Percentiles rank a stretch among this genome's conserved stretches.
These are phyloP conservation scores for Cryptocephalus moraei DNA, from an alignment of 2,888 invertebrate genomes.

Conservation along the genomic window DNA sequence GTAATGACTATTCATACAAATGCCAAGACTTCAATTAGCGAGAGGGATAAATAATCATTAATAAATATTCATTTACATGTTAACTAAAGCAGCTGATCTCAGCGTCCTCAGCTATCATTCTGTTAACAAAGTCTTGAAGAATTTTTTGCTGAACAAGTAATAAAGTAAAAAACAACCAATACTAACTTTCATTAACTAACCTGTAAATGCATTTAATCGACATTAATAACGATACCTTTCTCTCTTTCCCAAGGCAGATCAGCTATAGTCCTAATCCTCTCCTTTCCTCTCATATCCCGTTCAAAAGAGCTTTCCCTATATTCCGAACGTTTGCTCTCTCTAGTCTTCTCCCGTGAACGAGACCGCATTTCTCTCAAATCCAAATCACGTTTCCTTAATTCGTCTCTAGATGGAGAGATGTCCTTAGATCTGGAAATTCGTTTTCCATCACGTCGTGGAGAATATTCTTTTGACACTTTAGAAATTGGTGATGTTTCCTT, in stretches of 20 bases:
- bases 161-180: not conserved
- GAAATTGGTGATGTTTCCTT: not conserved
- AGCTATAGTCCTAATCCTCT: slow-evolving; percentile 23
- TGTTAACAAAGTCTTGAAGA: no score
- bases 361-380: slow-evolving; percentile 1
- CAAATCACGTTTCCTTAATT: slow-evolving; percentile 1
- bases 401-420: not conserved
- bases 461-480: not conserved
- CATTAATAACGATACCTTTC: slow-evolving; percentile 10
- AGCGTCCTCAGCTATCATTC: no score
- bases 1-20: no score
- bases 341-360: slow-evolving; percentile 14
- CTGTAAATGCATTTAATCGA: not conserved
- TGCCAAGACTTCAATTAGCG: no score
- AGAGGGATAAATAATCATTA: no score
- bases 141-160: no score
- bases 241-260: slow-evolving; percentile 27
- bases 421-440: slow-evolving; percentile 3
- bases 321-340: slow-evolving; percentile 6
- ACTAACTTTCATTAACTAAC: no score
- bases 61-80: no score
- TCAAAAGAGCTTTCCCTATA: slow-evolving; percentile 22
- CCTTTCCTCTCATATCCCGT: slow-evolving; percentile 19
- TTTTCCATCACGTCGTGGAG: not conserved
- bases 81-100: no score